These are phyloP conservation scores for Zonotrichia leucophrys DNA, from an alignment of 2,113 vertebrate species.

Conservation along the genomic window DNA sequence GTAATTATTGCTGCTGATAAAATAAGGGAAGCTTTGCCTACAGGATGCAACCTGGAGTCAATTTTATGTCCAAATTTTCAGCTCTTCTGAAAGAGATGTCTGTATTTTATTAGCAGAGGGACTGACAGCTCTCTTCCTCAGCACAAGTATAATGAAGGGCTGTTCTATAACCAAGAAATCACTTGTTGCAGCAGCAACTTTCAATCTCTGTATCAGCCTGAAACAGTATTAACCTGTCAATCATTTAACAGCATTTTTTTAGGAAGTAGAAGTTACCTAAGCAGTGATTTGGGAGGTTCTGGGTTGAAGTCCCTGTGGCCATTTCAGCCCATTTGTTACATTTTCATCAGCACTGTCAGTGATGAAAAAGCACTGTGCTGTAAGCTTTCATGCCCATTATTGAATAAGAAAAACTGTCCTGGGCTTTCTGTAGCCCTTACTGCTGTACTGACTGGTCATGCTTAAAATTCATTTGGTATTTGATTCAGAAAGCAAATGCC, in stretches of 20 bases:
- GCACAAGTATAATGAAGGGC: not conserved
- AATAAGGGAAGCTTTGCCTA: not conserved
- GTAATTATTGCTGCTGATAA: not conserved
- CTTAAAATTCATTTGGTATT: slow-evolving; percentile 69
- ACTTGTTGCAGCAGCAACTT: slow-evolving; percentile 55
- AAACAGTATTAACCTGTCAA: slow-evolving; percentile 58
- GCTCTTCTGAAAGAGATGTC: not conserved
- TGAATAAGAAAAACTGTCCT: slow-evolving; percentile 35
- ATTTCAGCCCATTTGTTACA: slow-evolving; percentile 60
- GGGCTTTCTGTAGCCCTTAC: slow-evolving; percentile 37
- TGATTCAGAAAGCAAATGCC: slow-evolving; percentile 57
- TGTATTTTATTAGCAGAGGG: slow-evolving; percentile 9
- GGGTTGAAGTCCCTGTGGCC: slow-evolving; percentile 50
- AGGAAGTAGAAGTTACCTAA: slow-evolving; percentile 43
- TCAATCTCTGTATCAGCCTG: slow-evolving; percentile 37
- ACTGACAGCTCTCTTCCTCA: not conserved
- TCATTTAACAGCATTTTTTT: slow-evolving; percentile 49
- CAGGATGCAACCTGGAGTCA: not conserved
- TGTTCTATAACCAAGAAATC: slow-evolving; percentile 48
- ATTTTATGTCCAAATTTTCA: not conserved
- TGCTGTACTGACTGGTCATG: slow-evolving; percentile 54
- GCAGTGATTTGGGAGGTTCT: slow-evolving; percentile 43
- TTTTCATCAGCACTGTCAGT: slow-evolving; percentile 64
- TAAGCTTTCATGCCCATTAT: slow-evolving; percentile 50
- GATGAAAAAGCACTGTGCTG: slow-evolving; percentile 52